Percentiles rank a stretch among this genome's conserved stretches.
Evolutionary conservation across 2,888 invertebrate species (phyloP).

Genomic region (Hydraecia micacea): DNA sequence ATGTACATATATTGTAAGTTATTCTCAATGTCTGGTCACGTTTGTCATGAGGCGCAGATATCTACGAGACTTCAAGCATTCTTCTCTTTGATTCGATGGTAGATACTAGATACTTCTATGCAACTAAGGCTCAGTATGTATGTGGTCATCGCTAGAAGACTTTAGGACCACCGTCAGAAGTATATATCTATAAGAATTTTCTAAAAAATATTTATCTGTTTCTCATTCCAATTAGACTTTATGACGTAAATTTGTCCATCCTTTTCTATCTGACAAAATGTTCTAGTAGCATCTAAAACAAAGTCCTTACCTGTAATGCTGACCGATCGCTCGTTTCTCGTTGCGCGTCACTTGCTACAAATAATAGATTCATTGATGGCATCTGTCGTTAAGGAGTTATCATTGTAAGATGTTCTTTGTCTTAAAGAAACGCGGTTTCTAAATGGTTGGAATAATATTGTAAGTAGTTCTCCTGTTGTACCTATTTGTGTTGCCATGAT

Average conservation of each 20-base stretch:
- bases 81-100: constrained; percentile 5
- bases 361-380: constrained; percentile 66
- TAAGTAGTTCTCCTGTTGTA: neutral
- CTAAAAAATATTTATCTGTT: neutral
- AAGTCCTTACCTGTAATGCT: constrained; percentile 26
- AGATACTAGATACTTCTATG: neutral
- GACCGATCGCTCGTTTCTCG: constrained; percentile 30
- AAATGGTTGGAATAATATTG: neutral
- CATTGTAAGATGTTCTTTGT: constrained; percentile 34
- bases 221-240: neutral
- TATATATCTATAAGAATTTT: neutral
- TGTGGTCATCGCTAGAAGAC: neutral
- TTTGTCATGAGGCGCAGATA: neutral
- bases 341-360: constrained; percentile 63
- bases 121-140: neutral
- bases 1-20: constrained; percentile 20
- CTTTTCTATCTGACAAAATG: neutral
- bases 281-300: constrained; percentile 35
- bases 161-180: neutral
- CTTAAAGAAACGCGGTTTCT: constrained; percentile 11
- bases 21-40: constrained; percentile 25
- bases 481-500: neutral
- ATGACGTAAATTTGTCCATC: neutral
- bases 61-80: neutral
- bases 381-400: constrained; percentile 44